Conservation (phyloP, 2,888 invertebrate species). For the Hydriomena furcata region DNA sequence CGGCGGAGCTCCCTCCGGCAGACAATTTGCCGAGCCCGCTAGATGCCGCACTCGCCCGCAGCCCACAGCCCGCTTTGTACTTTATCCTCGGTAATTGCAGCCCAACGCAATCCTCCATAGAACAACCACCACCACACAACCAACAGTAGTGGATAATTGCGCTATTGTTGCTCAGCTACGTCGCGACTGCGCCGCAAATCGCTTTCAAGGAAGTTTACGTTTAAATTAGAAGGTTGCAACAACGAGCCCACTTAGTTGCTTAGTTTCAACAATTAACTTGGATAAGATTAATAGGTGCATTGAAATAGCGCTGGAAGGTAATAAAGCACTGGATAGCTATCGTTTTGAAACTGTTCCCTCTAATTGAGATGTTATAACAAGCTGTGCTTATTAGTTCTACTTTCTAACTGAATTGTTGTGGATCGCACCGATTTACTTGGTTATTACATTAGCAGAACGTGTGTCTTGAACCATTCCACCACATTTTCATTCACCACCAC, state of each 20-base stretch:
- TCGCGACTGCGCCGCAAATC: constrained; percentile 59
- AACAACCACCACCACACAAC: constrained; percentile 63
- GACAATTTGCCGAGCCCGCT: constrained; percentile 68
- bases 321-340: constrained; percentile 48
- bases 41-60: constrained; percentile 49
- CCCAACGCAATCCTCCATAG: constrained; percentile 56
- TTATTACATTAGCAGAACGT: neutral
- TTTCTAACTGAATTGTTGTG: constrained; percentile 15
- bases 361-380: constrained; percentile 31
- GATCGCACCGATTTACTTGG: constrained; percentile 4
- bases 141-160: constrained; percentile 77
- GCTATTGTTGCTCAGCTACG: constrained; percentile 67
- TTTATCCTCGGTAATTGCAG: constrained; percentile 76
- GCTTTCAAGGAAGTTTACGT: constrained; percentile 62
- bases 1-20: constrained; percentile 57
- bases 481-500: too few species aligned
- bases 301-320: constrained; percentile 42
- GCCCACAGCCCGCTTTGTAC: constrained; percentile 72
- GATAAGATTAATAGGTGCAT: constrained; percentile 66
- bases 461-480: neutral
- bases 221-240: constrained; percentile 68
- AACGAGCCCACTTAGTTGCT: constrained; percentile 61
- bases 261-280: constrained; percentile 70
- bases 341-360: constrained; percentile 22
- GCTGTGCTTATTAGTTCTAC: constrained; percentile 19